A percentile compares a stretch with the other conserved stretches of the same genome.
Conservation (phyloP, 2,113 vertebrate genomes). For the Erinaceus europaeus region DNA sequence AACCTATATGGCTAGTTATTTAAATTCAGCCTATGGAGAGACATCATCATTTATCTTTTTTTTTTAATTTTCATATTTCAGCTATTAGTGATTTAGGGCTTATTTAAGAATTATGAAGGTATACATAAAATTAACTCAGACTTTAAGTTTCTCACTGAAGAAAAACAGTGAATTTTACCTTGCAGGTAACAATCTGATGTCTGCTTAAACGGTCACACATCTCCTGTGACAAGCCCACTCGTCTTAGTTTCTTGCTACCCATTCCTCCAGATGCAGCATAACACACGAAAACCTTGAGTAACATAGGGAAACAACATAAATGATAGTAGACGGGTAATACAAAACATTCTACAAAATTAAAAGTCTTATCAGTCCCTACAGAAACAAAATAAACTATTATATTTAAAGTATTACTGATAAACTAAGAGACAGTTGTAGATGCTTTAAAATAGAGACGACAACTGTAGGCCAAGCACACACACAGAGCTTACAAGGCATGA, state of each 20-base stretch:
- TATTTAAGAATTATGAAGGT: constrained; percentile 3
- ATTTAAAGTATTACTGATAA: constrained; percentile 16
- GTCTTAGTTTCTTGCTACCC: constrained; percentile 85
- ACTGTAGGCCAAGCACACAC: background rate
- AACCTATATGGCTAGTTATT: background rate
- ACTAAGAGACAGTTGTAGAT: background rate
- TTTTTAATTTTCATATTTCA: background rate
- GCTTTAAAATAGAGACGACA: background rate
- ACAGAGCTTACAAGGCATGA: background rate
- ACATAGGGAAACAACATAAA: background rate
- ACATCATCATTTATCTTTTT: background rate
- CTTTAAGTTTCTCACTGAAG: constrained; percentile 20
- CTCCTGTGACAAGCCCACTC: constrained; percentile 82
- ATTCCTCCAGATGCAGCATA: constrained; percentile 66
- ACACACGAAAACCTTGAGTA: constrained; percentile 29
- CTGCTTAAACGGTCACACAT: constrained; percentile 85
- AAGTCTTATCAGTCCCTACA: background rate
- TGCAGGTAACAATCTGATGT: constrained; percentile 84
- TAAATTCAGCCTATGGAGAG: constrained; percentile 10
- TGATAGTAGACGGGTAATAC: background rate
- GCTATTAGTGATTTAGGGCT: background rate
- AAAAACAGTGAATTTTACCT: constrained; percentile 77
- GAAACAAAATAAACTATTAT: background rate
- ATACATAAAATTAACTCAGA: constrained; percentile 36
- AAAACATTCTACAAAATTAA: constrained; percentile 14